phyloP scores from a whole-genome alignment of 2,888 invertebrate genomes.

The Euproctis similis region DNA sequence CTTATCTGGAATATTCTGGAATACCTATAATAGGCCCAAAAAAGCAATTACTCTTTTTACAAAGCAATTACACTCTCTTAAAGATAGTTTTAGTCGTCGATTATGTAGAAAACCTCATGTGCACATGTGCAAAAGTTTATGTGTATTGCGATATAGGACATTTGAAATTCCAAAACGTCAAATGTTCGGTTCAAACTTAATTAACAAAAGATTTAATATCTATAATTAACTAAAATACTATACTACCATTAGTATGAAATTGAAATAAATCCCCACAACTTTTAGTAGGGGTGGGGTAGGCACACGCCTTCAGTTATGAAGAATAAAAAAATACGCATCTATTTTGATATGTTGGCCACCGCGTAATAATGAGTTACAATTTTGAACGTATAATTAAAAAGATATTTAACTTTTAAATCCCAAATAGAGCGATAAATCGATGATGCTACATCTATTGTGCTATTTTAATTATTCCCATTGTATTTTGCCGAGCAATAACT shows the following conservation, averaged over 20 bases:
- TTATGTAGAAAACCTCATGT: no score
- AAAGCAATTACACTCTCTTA: no score
- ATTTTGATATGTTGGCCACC: conserved; percentile 64
- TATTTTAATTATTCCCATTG: conserved; percentile 16
- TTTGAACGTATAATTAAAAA: conserved; percentile 59
- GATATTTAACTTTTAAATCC: conserved; percentile 47
- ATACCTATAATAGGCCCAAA: no score
- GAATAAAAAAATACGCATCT: conserved; percentile 39
- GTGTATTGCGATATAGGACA: no score
- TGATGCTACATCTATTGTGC: conserved; percentile 30
- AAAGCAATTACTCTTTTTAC: no score
- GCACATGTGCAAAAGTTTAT: no score
- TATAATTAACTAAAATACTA: conserved; percentile 49
- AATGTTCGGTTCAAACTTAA: conserved; percentile 32
- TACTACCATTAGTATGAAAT: conserved; percentile 41
- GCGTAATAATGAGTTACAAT: conserved; percentile 48
- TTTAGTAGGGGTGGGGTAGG: conserved; percentile 37
- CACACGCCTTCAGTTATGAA: conserved; percentile 44
- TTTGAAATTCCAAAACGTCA: conserved; percentile 21
- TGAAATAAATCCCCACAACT: conserved; percentile 51
- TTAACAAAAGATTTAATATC: conserved; percentile 39
- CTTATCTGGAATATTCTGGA: no score
- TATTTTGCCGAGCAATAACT: conserved; percentile 11
- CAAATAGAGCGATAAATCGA: conserved; percentile 58
- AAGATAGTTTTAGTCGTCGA: no score